These are phyloP conservation scores for Carlito syrichta DNA, from an alignment of 2,113 vertebrate species.

Conservation along the genomic window DNA sequence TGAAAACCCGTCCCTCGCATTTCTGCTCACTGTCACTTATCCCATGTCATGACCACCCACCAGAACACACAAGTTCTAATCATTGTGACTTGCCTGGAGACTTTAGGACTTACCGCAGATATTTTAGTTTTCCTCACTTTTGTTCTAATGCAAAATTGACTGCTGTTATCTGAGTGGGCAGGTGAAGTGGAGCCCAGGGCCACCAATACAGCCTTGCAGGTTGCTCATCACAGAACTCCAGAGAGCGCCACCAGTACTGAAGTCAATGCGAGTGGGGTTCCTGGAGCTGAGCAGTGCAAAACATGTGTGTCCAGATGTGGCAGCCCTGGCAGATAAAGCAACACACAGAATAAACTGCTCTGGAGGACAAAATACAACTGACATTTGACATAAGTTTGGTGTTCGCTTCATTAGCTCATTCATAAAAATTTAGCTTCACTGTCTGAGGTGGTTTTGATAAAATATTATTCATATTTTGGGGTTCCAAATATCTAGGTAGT, in stretches of 20 bases:
- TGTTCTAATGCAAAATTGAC: not conserved
- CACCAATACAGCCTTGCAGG: not conserved
- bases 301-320: not conserved
- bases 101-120: not conserved
- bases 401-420: not conserved
- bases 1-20: not conserved
- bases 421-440: not conserved
- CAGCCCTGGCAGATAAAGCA: not conserved
- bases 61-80: not conserved
- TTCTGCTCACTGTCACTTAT: not conserved
- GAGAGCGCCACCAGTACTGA: not conserved
- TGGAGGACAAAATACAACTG: constrained; percentile 36
- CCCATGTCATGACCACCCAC: not conserved
- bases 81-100: not conserved
- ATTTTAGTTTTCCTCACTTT: not conserved
- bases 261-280: not conserved
- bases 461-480: not conserved
- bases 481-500: not conserved
- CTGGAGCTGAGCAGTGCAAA: not conserved
- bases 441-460: not conserved
- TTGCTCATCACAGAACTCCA: not conserved
- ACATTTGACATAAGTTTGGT: not conserved
- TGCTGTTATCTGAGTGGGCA: not conserved
- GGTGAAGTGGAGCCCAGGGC: not conserved
- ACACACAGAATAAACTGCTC: constrained; percentile 50